A percentile compares a stretch with the other conserved stretches of the same genome.
These are phyloP conservation scores for Bagarius yarrelli DNA, from an alignment of 2,113 vertebrate genomes.

Conservation along the genomic window DNA sequence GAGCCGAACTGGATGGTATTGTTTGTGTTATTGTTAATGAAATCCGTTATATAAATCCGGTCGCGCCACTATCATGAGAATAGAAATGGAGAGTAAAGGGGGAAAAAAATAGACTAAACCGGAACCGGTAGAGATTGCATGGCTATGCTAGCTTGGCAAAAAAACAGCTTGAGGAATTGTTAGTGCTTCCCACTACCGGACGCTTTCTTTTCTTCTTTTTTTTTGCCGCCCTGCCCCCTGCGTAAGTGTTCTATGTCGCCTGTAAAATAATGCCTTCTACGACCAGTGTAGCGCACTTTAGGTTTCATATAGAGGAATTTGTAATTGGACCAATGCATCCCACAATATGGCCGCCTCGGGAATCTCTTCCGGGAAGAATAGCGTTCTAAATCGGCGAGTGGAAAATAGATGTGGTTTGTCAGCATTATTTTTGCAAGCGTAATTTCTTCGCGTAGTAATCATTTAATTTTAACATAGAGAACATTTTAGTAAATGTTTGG, in stretches of 20 bases:
- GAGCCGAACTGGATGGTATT: slow-evolving; percentile 3
- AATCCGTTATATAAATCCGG: slow-evolving; percentile 42
- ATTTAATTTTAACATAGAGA: background rate
- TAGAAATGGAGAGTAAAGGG: slow-evolving; percentile 22
- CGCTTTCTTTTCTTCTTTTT: background rate
- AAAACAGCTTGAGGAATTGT: slow-evolving; percentile 41
- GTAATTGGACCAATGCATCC: slow-evolving; percentile 28
- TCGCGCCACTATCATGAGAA: slow-evolving; percentile 34
- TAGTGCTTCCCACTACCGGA: slow-evolving; percentile 42
- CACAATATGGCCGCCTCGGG: slow-evolving; percentile 53
- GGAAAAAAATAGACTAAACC: slow-evolving; percentile 47
- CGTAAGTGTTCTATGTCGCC: background rate
- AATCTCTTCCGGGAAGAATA: slow-evolving; percentile 23
- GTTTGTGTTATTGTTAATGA: background rate
- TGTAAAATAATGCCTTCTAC: background rate
- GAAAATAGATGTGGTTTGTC: background rate
- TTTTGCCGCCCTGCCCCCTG: background rate
- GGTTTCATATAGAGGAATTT: background rate
- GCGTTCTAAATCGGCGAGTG: background rate
- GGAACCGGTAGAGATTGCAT: slow-evolving; percentile 54
- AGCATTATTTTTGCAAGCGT: background rate
- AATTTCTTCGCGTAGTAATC: background rate
- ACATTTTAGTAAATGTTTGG: background rate
- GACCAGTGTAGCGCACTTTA: slow-evolving; percentile 4
- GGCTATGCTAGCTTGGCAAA: slow-evolving; percentile 51